Evolutionary conservation across 2,113 vertebrate genomes (phyloP), one percentile per base, ranked within the genome.

Genomic region (Microcebus jonahi): DNA sequence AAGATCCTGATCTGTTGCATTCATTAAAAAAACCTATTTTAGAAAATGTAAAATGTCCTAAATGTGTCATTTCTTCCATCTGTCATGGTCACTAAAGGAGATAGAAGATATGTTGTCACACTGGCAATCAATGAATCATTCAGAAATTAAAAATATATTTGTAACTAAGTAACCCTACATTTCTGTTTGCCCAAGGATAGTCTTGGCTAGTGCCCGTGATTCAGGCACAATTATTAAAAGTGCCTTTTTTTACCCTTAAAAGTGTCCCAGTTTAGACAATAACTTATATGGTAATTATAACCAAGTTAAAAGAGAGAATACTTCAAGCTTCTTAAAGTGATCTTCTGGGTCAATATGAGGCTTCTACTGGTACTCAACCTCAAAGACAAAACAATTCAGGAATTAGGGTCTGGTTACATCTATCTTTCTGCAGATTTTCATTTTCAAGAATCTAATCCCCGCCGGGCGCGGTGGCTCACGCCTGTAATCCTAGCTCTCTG

Each of bases 141-240:
- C 68, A 94, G 15, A 86, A 88, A 83, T 83, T 86, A 59, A 94
- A 90, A 95, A 63, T 91, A 20, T n/a, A 92, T 71, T 70, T 88
- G 21, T 57, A 91, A 67, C 31, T 50, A 81, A 34, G 25, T 79
- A 50, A 59, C 29, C 13, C 70, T 42, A 61, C 29, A 75, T n/a
- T 73, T 39, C 34, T 20, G 36, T 94, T 63, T 89, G n/a, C 31
- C 45, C 48, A 42, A 73, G 29, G 14, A 84, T 3, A 75, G 12
- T 70, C 31, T 80, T 84, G 42, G 34, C n/a, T 81, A 79, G 65
- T 71, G 50, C 61, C 65, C 76, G 29, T 15, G 13, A 17, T 89
- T 15, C 27, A 70, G 9, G 36, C 13, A 79, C 79, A 96, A 90
- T 85, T 85, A 71, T 67, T 82, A n/a, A 79, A 96, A 91, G 8